Conservation (phyloP, 2,888 invertebrate species). For the Drosophila neotestacea region DNA sequence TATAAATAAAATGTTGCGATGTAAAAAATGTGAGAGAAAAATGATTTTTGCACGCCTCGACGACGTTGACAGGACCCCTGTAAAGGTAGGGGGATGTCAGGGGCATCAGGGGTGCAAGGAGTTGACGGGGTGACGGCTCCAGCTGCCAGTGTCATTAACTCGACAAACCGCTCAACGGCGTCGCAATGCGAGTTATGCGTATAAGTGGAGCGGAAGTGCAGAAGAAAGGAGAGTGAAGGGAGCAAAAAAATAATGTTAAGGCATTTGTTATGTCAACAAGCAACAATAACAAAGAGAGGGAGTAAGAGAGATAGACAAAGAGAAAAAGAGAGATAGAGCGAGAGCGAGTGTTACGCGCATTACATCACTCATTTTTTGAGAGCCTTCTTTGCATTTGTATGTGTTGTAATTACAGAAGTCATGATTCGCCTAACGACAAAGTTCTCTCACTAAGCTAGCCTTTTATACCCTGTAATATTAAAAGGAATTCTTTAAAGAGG, state of each 20-base stretch:
- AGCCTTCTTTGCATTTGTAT: constrained; percentile 47
- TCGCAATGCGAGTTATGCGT: constrained; percentile 67
- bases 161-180: constrained; percentile 70
- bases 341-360: constrained; percentile 58
- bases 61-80: constrained; percentile 56
- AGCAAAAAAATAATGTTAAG: constrained; percentile 62
- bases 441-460: constrained; percentile 27
- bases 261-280: constrained; percentile 79
- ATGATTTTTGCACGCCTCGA: constrained; percentile 78
- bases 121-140: constrained; percentile 30
- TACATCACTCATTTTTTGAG: constrained; percentile 69
- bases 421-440: constrained; percentile 67
- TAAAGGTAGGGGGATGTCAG: constrained; percentile 3
- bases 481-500: neutral
- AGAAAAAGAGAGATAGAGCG: neutral
- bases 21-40: constrained; percentile 70
- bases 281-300: constrained; percentile 58
- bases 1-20: constrained; percentile 64
- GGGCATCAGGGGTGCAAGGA: neutral
- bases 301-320: neutral
- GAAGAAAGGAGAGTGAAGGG: constrained; percentile 19
- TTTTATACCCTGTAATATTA: neutral
- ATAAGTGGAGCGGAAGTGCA: constrained; percentile 76
- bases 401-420: constrained; percentile 71
- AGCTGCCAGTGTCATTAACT: constrained; percentile 78